Evolutionary conservation across 2,113 vertebrate species (phyloP), one percentile per base, ranked within the genome.

Genomic region (Epinephelus cyanopodus): DNA sequence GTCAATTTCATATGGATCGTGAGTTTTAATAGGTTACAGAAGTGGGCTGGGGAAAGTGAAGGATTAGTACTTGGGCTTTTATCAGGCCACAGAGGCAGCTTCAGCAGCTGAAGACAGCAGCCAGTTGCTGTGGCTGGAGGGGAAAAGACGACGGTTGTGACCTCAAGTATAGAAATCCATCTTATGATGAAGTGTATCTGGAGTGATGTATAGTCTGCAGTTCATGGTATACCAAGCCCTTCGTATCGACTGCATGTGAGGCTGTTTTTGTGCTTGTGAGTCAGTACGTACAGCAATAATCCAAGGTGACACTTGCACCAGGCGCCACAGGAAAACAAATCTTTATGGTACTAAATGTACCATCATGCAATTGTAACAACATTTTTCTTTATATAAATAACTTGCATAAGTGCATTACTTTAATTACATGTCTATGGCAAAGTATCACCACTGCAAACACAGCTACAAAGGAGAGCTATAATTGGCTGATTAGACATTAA

Each of bases 1-100:
- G 64, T 33, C 77, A 84, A 86, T 91, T 85, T 84, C 74, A 57
- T 76, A 84, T 84, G 89, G 74, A 73, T 73, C 3, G 60, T 79
- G 80, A 79, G 66, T 83, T 89, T 88, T 87, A 90, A 88, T 85
- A 84, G 79, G 77, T 74, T 77, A 89, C 79, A 89, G 50, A 74
- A 83, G 74, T 65, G 77, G 64, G 71, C 71, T 81, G 83, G 14
- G 67, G 63, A 86, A 56, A 82, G 82, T 69, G 37, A 85, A 72
- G 86, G 84, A 91, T 88, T 87, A 82, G 74, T 60, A 66, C 78
- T 57, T 14, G 29, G 29, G 37, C 63, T 79, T 85, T 84, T 91
- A 87, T 85, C 74, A 77, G 86, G 75, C 57, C 78, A 80, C 77
- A 72, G 82, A 57, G 42, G 47, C 54, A 18, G 63, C 65, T 39